Base-by-base conservation (phyloP, 2,888 invertebrate species). In the Torymus aiolomorphi region DNA sequence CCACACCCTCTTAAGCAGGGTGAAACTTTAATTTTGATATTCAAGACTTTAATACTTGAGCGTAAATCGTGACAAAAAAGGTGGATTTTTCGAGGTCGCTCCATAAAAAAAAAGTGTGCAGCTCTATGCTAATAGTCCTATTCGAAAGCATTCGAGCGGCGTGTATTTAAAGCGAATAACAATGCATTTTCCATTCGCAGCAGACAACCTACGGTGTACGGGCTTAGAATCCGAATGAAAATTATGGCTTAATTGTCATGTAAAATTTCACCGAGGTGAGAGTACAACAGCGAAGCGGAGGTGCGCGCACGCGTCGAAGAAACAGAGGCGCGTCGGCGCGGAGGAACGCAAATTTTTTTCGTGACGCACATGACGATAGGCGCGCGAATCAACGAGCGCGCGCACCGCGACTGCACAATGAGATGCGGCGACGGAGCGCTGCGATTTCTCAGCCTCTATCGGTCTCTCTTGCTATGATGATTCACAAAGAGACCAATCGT, bases 401-500 rank as follows among this genome's bases (percentile, higher is more conserved):
- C 24, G 13, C 18, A 10, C 67, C 14, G 20, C 49, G 52, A 72
- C 12, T 31, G 31, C 31, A 31, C 31, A 31, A 31, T 31, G 31
- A 61, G 10, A 52, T 61, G 14, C 61, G 18, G 54, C 20, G 69
- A n/a, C 69, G 69, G n/a, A 42, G n/a, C 61, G 61, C 14, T 52
- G n/a, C n/a, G 61, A 61, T 61, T 62, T 51, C 62, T 59, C 59
- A 59, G 57, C n/a, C 31, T n/a, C n/a, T n/a, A n/a, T n/a, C n/a
- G n/a, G n/a, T n/a, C n/a, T n/a, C n/a, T n/a, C n/a, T 10, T 13
- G n/a, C 16, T 49, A 10, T 62, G 52, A 72, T 72, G 61, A 61
- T 72, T 72, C 51, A 24, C 62, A 72, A 72, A 24, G 61, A 72
- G 72, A 72, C 11, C 72, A 72, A 72, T 59, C 61, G 42, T 49